Evolutionary conservation across 2,888 invertebrate species (phyloP), one percentile per base, ranked within the genome.

Genomic region (Amblyjoppa fuscipennis): DNA sequence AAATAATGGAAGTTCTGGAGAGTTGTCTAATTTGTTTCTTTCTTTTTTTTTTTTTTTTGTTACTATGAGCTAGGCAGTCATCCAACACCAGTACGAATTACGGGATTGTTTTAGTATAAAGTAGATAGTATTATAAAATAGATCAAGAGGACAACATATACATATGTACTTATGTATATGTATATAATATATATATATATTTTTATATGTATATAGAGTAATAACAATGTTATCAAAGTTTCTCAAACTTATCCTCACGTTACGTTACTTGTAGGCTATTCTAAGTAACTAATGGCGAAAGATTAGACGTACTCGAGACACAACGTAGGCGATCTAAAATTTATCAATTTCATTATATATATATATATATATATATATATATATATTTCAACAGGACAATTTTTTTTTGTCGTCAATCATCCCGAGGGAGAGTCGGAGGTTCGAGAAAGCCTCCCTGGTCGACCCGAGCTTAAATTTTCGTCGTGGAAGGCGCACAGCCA

Each of bases 21-120:
- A 81, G 87, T 68, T 71, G 20, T 51, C 78, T 82, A 84, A 68
- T 74, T 51, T 75, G 31, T 41, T 34, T 2, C 3, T 34, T 34
- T 34, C 4, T 34, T 81, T 51, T 81, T 80, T 70, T 83, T 51
- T 75, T 73, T 77, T 85, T 86, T 91, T 90, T 91, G 90, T 89
- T 90, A 91, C 93, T 93, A 93, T 94, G 93, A 93, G 93, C 93
- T 93, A 93, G 92, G 93, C 91, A 92, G 91, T 92, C 92, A 74
- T 91, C 92, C 91, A 93, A 93, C 91, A 92, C 88, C 90, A 92
- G 91, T 92, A 92, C 91, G 89, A 91, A 87, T 89, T 91, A 92
- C 90, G 84, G 89, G 89, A 89, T 90, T 11, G 20, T 87, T 82
- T 88, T 82, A 79, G 83, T 85, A 74, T 74, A 81, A 81, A 87